Evolutionary conservation across 2,113 vertebrate genomes (phyloP).

Genomic region (Physeter macrocephalus): DNA sequence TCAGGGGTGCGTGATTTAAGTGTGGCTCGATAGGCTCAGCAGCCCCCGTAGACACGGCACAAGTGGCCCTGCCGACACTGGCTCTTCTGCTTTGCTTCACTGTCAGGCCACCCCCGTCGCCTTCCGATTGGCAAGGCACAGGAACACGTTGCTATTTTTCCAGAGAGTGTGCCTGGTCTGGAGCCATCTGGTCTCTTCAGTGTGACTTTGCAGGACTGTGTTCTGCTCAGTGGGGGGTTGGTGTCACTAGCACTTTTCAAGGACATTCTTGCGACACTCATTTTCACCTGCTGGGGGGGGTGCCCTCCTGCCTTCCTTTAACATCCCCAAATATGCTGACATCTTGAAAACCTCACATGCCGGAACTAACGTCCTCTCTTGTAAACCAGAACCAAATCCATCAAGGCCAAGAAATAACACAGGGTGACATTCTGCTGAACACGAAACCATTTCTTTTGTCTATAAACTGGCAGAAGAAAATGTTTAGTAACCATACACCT

Average conservation of each 20-base stretch:
- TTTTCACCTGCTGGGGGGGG: neutral
- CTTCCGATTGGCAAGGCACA: neutral
- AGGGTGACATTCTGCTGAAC: neutral
- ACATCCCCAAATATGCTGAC: neutral
- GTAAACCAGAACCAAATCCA: neutral
- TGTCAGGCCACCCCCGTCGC: too few relatives aligned
- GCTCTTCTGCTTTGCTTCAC: neutral
- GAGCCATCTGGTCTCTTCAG: neutral
- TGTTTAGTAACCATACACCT: slow-evolving; percentile 37
- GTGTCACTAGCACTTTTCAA: neutral
- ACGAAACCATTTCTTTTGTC: slow-evolving; percentile 48
- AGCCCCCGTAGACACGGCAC: neutral
- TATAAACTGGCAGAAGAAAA: neutral
- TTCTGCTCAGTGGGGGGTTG: neutral
- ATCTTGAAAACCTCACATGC: neutral
- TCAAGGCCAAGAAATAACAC: neutral
- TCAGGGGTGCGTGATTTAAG: neutral
- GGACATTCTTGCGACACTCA: neutral
- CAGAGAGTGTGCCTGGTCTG: neutral
- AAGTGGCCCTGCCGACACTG: neutral
- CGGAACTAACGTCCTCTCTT: neutral
- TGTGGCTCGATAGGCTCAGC: rapidly evolving
- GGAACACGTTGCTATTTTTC: neutral
- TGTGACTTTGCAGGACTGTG: neutral
- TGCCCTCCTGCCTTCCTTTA: neutral